Base-by-base conservation (phyloP, 2,113 vertebrate species). In the Haemorhous mexicanus region DNA sequence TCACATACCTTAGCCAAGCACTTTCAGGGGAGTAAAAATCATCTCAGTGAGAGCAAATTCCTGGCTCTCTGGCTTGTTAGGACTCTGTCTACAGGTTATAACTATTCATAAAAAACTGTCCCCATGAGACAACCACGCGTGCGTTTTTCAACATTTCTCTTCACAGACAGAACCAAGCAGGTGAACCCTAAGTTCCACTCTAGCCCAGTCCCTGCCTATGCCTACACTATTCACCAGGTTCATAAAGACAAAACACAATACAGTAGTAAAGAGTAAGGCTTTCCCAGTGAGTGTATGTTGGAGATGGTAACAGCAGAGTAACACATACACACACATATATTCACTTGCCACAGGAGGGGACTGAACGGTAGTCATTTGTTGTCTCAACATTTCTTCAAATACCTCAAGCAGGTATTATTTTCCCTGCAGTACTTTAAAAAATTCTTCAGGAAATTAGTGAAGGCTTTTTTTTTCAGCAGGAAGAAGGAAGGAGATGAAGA, bases 21-120 rank as follows among this genome's bases (percentile, higher is more conserved):
- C 73, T 86, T 93, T 58, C 90, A 78, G 61, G 64, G 58, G 68
- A 94, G 79, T 78, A 78, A 94, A 96, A 93, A 50, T 30, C 43
- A 84, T 14, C 67, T 81, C 64, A 26, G 28, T n/a, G 27, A 88
- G 21, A 67, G 44, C 4, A 0, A 87, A 78, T 1, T 16, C 61
- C 61, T 16, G 37, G 17, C 24, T 63, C 35, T 67, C 61, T 23
- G 43, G 30, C 22, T 88, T 92, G 61, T 77, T 68, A 84, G 24
- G 22, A 75, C 35, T 63, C 66, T 37, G 32, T 46, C 73, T 49
- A 68, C 23, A 84, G 24, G 32, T 50, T 7, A 0, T 11, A 75
- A 32, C 49, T 27, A 43, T 16, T 47, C 10, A 35, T 6, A 5
- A 61, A 81, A 83, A 85, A 76, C 24, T 20, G 4, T 19, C 35